These are phyloP conservation scores for Nasonovia ribisnigri DNA, from an alignment of 2,888 invertebrate species.

Conservation along the genomic window DNA sequence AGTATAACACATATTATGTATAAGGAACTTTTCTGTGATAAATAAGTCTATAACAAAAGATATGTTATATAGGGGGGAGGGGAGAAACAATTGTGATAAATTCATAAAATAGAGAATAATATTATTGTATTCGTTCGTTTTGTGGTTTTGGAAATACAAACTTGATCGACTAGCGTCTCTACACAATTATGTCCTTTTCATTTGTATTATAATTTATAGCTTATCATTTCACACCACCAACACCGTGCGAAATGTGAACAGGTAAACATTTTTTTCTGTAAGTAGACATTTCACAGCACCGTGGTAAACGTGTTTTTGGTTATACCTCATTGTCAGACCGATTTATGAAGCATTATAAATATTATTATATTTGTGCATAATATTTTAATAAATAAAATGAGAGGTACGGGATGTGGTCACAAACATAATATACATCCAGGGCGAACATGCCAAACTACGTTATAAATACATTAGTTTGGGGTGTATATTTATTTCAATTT, in stretches of 20 bases:
- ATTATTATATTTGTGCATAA: neutral
- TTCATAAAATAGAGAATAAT: slow-evolving; percentile 13
- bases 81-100: slow-evolving; percentile 19
- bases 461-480: neutral
- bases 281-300: neutral
- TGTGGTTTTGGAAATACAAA: neutral
- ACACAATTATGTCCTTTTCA: neutral
- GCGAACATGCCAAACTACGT: too few species aligned
- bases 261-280: neutral
- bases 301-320: neutral
- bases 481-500: neutral
- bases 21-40: slow-evolving; percentile 60
- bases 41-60: slow-evolving; percentile 51
- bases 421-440: neutral
- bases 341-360: slow-evolving; percentile 2
- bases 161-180: neutral
- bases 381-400: neutral
- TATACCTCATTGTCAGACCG: neutral
- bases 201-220: neutral
- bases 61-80: slow-evolving; percentile 33
- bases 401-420: neutral
- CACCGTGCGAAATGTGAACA: neutral
- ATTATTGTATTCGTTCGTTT: neutral
- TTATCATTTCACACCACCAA: slow-evolving; percentile 33
- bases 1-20: slow-evolving; percentile 38